Evolutionary conservation across 1,140 invertebrate genomes (phyloP).

Genomic region (Zaprionus vittiger): DNA sequence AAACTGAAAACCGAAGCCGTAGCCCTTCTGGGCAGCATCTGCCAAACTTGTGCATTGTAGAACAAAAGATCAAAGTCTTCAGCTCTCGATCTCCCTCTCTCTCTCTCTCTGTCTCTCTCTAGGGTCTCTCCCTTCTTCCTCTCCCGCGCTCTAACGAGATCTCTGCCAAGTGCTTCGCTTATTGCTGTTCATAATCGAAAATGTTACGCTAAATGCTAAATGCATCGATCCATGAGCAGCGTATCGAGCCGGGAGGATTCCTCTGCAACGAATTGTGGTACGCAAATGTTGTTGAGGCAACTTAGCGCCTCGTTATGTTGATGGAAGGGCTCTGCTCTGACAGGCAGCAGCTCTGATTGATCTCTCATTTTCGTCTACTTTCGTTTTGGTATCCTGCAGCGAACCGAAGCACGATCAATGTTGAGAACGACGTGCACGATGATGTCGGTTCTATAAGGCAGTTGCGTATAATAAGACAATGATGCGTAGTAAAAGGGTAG

Average conservation of each 20-base stretch:
- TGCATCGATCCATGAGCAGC: conserved; percentile 40
- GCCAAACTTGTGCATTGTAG: conserved; percentile 27
- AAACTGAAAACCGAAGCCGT: background rate
- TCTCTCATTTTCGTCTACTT: conserved; percentile 24
- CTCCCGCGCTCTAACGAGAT: conserved; percentile 18
- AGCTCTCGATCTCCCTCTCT: background rate
- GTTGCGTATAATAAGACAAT: conserved; percentile 5
- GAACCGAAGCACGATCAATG: conserved; percentile 2
- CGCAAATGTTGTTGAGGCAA: conserved; percentile 50
- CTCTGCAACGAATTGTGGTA: conserved; percentile 47
- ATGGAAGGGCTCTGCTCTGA: conserved; percentile 8
- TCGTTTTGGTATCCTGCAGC: conserved; percentile 32
- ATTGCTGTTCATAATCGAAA: conserved; percentile 47
- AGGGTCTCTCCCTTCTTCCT: background rate
- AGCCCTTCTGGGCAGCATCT: conserved; percentile 10
- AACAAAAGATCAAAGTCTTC: conserved; percentile 45
- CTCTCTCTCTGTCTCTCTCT: background rate
- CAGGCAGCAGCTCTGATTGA: conserved; percentile 26
- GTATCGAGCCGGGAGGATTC: background rate
- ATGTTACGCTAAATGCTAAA: conserved; percentile 53
- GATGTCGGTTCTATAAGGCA: background rate
- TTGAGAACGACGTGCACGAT: background rate
- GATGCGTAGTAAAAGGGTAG: conserved; percentile 3
- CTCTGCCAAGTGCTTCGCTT: conserved; percentile 20
- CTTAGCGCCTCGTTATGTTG: conserved; percentile 48